These are phyloP conservation scores for Porites lutea DNA, from an alignment of 64 coral and sea anemone species.

Conservation along the genomic window DNA sequence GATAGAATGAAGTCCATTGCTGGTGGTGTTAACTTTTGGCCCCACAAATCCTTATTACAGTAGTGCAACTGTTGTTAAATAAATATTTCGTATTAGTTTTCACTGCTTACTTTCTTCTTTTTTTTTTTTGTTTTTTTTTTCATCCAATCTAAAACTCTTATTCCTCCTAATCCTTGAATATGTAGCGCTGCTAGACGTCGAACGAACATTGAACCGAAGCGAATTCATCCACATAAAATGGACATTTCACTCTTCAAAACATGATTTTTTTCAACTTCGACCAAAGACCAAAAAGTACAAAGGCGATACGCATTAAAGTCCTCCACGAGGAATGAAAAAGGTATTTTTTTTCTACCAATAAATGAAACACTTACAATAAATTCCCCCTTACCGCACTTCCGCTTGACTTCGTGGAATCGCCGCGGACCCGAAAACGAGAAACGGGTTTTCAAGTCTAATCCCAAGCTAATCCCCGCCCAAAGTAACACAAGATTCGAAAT, in stretches of 20 bases:
- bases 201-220: not conserved
- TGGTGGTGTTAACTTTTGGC: too few species aligned
- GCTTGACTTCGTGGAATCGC: not conserved
- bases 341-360: not conserved
- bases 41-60: too few species aligned
- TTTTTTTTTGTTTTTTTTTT: too few species aligned
- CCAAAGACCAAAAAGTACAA: not conserved
- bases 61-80: too few species aligned
- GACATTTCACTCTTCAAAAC: constrained; percentile 1
- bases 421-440: not conserved
- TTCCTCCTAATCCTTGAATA: not conserved
- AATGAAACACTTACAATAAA: not conserved
- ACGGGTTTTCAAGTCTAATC: not conserved
- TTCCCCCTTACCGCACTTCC: not conserved
- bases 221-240: constrained; percentile 6
- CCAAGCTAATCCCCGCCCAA: not conserved
- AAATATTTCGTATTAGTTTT: too few species aligned
- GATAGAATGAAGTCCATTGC: too few species aligned
- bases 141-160: too few species aligned
- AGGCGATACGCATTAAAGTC: not conserved
- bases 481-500: not conserved
- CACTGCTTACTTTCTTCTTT: too few species aligned
- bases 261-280: not conserved
- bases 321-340: not conserved
- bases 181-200: not conserved